Base-by-base conservation (phyloP, 2,113 vertebrate species). In the Bubo bubo region DNA sequence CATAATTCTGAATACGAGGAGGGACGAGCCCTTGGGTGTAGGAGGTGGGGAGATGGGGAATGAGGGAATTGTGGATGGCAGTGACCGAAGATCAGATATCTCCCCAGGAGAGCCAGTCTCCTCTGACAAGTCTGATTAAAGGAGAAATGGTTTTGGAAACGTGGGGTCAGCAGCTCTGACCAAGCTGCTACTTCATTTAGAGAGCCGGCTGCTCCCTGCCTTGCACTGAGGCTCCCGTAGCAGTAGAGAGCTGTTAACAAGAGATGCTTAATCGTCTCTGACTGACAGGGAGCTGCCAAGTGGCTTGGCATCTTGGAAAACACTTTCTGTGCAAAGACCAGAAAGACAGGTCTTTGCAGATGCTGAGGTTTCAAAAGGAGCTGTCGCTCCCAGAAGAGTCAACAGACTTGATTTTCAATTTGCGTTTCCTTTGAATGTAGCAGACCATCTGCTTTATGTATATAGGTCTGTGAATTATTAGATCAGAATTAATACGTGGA, bases 121-220 rank as follows among this genome's bases (percentile, higher is more conserved):
- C 55, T 86, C 37, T 97, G 75, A 83, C 71, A 86, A 88, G 50
- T 26, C 67, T 93, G 79, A 96, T 90, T 90, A 95, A 79, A 30
- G 5, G 7, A 86, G 53, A 77, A 92, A 80, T 26, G n/a, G 32
- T 26, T 90, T 83, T 67, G 75, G 92, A 83, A 90, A 11, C 55
- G 3, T 0, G 1, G 39, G 59, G 50, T 86, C 81, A 63, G 63
- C 6, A 37, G 18, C 53, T 83, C 66, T 73, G 90, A 66, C 52
- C 84, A 52, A 88, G 59, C 41, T 71, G 76, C 37, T 63, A 26
- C 70, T 93, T 66, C 52, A 5, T 67, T 72, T 34, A 2, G 14
- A 62, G 62, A 45, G 24, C 49, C 5, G 3, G 62, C 43, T 75
- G 66, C 60, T 86, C 85, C 34, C 16, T 68, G 59, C n/a, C 27